Base-by-base conservation (phyloP, 2,113 vertebrate species). In the Hucho hucho region DNA sequence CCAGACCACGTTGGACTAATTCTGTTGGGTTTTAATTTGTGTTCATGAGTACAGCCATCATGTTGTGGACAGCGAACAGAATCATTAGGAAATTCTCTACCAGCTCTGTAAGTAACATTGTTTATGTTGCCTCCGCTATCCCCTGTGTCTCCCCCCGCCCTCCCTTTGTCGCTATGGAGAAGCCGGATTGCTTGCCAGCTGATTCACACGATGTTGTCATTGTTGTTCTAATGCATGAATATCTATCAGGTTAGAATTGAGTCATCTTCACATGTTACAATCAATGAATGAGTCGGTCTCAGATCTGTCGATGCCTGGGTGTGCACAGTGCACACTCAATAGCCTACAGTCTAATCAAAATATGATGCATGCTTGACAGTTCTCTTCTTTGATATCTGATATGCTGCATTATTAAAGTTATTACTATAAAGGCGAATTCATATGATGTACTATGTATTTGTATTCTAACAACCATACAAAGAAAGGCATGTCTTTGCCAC, bases 11-110 rank as follows among this genome's bases (percentile, higher is more conserved):
- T 18, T 20, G 49, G 70, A 68, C 59, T 16, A 1, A 16, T 74
- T n/a, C 25, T 29, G 56, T 47, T 20, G 16, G 26, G 1, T 70
- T 53, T 46, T 12, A 29, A 6, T 67, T 26, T n/a, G 26, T 53
- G 32, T 75, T 5, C 18, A 53, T 16, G 18, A 69, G 64, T 75
- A 65, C 47, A 81, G 80, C 64, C 87, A 77, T 79, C 43, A 99
- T 98, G 97, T 79, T 97, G 93, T 93, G 91, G 93, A 87, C 89
- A 25, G 89, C 92, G 46, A 86, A 77, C n/a, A 93, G 86, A 74
- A 86, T 93, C 80, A 81, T 95, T 12, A 92, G 97, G 92, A 92
- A 82, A 83, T 93, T 98, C 92, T 96, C 94, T 91, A 95, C 93
- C n/a, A 78, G 94, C 26, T 91, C 87, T 65, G 97, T 98, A 93